Evolutionary conservation across 2,888 invertebrate genomes (phyloP).

Genomic region (Agonopterix alstromeriana): DNA sequence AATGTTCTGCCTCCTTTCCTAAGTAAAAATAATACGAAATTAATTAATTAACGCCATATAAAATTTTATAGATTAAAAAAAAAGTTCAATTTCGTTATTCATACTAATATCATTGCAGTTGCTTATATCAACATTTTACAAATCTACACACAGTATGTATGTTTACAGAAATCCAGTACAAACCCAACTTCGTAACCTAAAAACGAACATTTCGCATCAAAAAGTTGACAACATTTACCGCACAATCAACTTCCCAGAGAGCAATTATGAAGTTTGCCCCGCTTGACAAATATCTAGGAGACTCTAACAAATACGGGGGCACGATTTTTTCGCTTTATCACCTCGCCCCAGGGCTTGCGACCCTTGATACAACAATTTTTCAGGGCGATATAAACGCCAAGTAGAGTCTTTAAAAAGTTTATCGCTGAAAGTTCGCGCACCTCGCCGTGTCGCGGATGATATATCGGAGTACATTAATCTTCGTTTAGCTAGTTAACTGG

Average conservation of each 20-base stretch:
- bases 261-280: constrained; percentile 65
- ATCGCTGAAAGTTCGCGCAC: constrained; percentile 67
- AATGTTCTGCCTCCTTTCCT: too few relatives aligned
- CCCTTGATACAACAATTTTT: constrained; percentile 66
- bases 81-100: too few relatives aligned
- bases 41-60: too few relatives aligned
- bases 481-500: constrained; percentile 47
- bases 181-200: neutral
- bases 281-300: constrained; percentile 67
- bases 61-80: too few relatives aligned
- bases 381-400: constrained; percentile 64
- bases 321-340: constrained; percentile 68
- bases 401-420: constrained; percentile 74
- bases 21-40: too few relatives aligned
- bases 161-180: too few relatives aligned
- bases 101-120: too few relatives aligned
- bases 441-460: constrained; percentile 57
- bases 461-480: constrained; percentile 67
- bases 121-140: too few relatives aligned
- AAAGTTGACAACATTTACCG: constrained; percentile 3
- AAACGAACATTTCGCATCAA: neutral
- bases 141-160: too few relatives aligned
- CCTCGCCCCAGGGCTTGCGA: constrained; percentile 51
- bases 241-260: constrained; percentile 43
- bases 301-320: constrained; percentile 61